These are phyloP conservation scores for Catocala nupta DNA, from an alignment of 2,888 invertebrate species.

Conservation along the genomic window DNA sequence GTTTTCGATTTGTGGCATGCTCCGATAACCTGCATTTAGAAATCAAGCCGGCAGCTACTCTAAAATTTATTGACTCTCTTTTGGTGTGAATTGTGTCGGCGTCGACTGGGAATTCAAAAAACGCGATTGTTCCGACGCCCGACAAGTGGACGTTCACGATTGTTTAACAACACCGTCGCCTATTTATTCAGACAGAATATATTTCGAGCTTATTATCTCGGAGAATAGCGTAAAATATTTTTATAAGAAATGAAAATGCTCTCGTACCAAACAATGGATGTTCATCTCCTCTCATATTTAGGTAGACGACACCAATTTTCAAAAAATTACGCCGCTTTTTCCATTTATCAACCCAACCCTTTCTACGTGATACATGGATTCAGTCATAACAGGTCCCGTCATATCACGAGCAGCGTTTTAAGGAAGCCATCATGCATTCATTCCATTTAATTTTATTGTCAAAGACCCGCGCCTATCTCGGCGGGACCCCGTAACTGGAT, in stretches of 20 bases:
- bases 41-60: constrained; percentile 81
- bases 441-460: constrained; percentile 88
- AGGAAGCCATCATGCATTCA: constrained; percentile 84
- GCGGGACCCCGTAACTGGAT: constrained; percentile 82
- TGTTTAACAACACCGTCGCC: constrained; percentile 53
- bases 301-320: constrained; percentile 64
- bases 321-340: constrained; percentile 63
- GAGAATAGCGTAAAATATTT: constrained; percentile 28
- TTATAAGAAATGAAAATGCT: constrained; percentile 55
- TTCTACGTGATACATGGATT: constrained; percentile 74
- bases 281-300: constrained; percentile 55
- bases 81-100: constrained; percentile 68
- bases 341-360: constrained; percentile 73
- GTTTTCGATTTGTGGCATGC: constrained; percentile 83
- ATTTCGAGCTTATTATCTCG: constrained; percentile 29
- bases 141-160: constrained; percentile 67
- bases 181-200: constrained; percentile 31
- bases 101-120: constrained; percentile 69
- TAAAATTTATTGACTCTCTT: constrained; percentile 83
- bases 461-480: constrained; percentile 85
- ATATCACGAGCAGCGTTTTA: constrained; percentile 77
- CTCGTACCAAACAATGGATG: constrained; percentile 53
- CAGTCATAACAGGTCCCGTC: constrained; percentile 73
- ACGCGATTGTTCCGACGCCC: constrained; percentile 57
- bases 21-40: constrained; percentile 87